Evolutionary conservation across 2,888 invertebrate species (phyloP).

Genomic region (Sympetrum striolatum): DNA sequence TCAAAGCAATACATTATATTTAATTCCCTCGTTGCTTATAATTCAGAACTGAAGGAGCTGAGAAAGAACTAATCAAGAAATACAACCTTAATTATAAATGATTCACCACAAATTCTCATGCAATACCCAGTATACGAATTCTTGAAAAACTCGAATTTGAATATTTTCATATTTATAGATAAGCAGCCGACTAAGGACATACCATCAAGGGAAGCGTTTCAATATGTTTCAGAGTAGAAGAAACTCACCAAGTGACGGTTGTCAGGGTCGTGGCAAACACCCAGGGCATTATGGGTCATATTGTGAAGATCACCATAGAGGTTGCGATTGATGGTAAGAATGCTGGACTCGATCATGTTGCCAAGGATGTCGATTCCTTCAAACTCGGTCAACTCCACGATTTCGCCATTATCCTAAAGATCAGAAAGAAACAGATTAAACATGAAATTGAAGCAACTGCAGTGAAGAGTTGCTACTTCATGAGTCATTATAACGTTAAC

Average conservation of each 20-base stretch:
- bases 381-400: constrained; percentile 67
- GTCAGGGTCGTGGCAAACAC: constrained; percentile 82
- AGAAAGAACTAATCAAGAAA: too few species aligned
- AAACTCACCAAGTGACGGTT: constrained; percentile 70
- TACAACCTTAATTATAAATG: too few species aligned
- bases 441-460: too few species aligned
- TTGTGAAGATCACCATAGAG: constrained; percentile 85
- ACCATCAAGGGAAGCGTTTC: background rate
- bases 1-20: too few species aligned
- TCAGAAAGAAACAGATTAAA: background rate
- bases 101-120: too few species aligned
- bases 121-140: too few species aligned
- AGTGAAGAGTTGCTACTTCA: background rate
- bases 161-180: too few species aligned
- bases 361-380: constrained; percentile 80
- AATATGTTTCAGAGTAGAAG: background rate
- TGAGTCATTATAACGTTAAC: background rate
- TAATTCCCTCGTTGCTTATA: too few species aligned
- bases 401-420: constrained; percentile 66
- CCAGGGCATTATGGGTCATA: constrained; percentile 79
- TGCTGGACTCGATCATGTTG: constrained; percentile 78
- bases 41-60: too few species aligned
- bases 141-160: too few species aligned
- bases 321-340: constrained; percentile 71
- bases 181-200: too few species aligned